Base-by-base conservation (phyloP, 1,140 invertebrate genomes). In the Campoletis sonorensis region DNA sequence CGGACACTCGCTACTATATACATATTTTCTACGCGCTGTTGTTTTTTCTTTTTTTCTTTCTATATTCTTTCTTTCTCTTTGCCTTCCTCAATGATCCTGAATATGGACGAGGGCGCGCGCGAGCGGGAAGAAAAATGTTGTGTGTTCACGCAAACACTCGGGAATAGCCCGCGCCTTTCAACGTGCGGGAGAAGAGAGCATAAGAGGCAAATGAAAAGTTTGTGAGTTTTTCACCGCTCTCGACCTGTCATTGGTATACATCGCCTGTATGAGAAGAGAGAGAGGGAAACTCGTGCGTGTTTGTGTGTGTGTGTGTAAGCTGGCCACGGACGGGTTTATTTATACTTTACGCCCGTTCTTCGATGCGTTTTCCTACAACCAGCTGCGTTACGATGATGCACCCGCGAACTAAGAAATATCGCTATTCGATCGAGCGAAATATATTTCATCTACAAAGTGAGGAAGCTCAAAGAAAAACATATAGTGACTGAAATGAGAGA, bases 21-120 rank as follows among this genome's bases (percentile, higher is more conserved):
- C 73, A 54, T 45, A 54, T 21, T 45, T 45, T 10, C 40, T 40
- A 37, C 37, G 18, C 21, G 72, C 49, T 70, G 30, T 75, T 70
- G 30, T 49, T 80, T 70, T 68, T 79, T 79, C 77, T 84, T 83
- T 83, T 81, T 82, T 49, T 54, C 49, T 64, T 58, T 79, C 71
- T 54, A 78, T 82, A 80, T 77, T 81, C 70, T 68, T 80, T 33
- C 61, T 76, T 79, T 58, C 80, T 67, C 64, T 26, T 79, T 18
- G 82, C 72, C 72, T 45, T 45, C 77, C 58, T 79, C 82, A 80
- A 81, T 64, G 61, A 64, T 64, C 23, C 61, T 54, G 51, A 54
- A n/a, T 54, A 54, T 54, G n/a, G 51, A 54, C 51, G 51, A 15
- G 4, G 5, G 51, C 16, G 51, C 51, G 1, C 16, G 51, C 16